phyloP scores from a whole-genome alignment of 1,140 invertebrate genomes.

The Drusus annulatus region DNA sequence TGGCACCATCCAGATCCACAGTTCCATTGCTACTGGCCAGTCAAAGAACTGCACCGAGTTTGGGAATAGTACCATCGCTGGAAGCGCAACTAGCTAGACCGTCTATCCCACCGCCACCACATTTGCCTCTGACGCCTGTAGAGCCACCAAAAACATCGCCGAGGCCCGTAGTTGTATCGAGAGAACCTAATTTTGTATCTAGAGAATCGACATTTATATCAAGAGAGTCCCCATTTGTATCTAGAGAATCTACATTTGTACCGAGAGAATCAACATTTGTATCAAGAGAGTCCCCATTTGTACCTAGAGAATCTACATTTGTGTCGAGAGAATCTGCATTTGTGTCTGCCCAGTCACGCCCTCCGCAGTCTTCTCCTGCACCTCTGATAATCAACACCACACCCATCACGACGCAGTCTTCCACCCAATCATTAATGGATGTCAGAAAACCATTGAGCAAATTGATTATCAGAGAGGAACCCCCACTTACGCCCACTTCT shows the following conservation, averaged over 20 bases:
- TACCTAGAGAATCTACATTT: constrained; percentile 61
- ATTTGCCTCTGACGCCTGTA: constrained; percentile 69
- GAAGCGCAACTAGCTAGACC: constrained; percentile 83
- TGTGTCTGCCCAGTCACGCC: constrained; percentile 64
- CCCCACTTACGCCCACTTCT: constrained; percentile 60
- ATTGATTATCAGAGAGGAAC: constrained; percentile 56
- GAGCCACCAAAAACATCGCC: constrained; percentile 72
- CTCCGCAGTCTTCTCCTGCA: constrained; percentile 54
- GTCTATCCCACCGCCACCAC: constrained; percentile 75
- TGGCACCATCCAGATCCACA: constrained; percentile 67
- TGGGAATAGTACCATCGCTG: constrained; percentile 80
- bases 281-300: constrained; percentile 71
- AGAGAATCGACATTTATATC: constrained; percentile 62
- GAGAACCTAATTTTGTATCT: constrained; percentile 66
- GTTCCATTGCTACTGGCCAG: constrained; percentile 65
- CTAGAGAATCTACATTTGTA: constrained; percentile 52
- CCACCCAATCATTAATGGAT: constrained; percentile 70
- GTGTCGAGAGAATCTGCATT: constrained; percentile 71
- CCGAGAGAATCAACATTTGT: constrained; percentile 60
- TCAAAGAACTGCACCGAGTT: constrained; percentile 74
- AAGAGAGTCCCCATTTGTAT: constrained; percentile 68
- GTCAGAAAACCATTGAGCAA: constrained; percentile 66
- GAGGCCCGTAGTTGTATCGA: constrained; percentile 63
- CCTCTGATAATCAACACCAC: constrained; percentile 60
- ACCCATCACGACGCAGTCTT: constrained; percentile 63